Conservation (phyloP, 2,888 invertebrate genomes). For the Gastracanthus pulcherrimus region DNA sequence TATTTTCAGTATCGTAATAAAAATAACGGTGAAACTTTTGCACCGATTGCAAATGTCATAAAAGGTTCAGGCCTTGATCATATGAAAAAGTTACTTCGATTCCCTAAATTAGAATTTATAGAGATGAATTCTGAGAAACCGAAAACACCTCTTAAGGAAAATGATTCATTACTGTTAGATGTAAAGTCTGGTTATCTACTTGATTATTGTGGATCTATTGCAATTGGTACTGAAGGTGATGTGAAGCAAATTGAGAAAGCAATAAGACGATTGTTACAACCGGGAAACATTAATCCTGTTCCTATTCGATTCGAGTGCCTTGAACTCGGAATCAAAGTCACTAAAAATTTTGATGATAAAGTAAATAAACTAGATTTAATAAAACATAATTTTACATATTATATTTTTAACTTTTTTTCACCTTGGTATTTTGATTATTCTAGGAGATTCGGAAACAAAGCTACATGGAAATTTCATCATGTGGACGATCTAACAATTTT, state of each 20-base stretch:
- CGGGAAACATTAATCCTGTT: slow-evolving; percentile 68
- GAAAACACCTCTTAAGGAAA: slow-evolving; percentile 23
- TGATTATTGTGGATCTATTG: slow-evolving; percentile 78
- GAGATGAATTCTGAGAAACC: neutral
- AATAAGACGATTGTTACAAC: slow-evolving; percentile 72
- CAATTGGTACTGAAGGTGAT: slow-evolving; percentile 78
- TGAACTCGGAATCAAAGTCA: slow-evolving; percentile 79
- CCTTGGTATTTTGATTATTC: too few species aligned
- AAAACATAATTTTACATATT: too few species aligned
- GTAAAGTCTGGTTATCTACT: slow-evolving; percentile 76
- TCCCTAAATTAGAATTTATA: slow-evolving; percentile 54
- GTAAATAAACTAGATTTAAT: slow-evolving; percentile 66
- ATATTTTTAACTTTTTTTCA: too few species aligned
- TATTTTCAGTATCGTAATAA: slow-evolving; percentile 71
- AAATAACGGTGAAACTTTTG: slow-evolving; percentile 75
- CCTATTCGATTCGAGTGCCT: slow-evolving; percentile 78
- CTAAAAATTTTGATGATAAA: slow-evolving; percentile 73
- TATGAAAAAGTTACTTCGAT: slow-evolving; percentile 64
- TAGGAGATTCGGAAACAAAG: slow-evolving; percentile 80
- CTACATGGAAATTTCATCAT: slow-evolving; percentile 84
- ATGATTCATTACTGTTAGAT: slow-evolving; percentile 5
- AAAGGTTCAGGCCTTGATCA: slow-evolving; percentile 69
- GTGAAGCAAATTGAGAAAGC: slow-evolving; percentile 79
- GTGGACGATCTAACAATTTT: slow-evolving; percentile 80
- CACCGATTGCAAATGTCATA: slow-evolving; percentile 77